Evolutionary conservation across 2,113 vertebrate genomes (phyloP).

Genomic region (Trogon surrucura): DNA sequence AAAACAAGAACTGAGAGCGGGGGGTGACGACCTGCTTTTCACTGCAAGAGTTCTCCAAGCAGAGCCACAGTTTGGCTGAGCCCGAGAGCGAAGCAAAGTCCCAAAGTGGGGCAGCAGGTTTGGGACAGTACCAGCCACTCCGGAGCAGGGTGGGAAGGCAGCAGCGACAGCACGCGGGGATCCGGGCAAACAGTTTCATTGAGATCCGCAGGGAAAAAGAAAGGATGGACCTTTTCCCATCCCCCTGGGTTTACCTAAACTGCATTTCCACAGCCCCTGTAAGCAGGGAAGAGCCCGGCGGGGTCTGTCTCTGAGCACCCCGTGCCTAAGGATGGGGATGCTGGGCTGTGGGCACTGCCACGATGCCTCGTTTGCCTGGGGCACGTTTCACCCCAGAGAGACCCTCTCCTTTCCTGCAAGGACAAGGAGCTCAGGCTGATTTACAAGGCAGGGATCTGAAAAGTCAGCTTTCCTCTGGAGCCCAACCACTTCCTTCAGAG

Average conservation of each 20-base stretch:
- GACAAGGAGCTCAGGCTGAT: neutral
- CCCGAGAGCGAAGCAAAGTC: neutral
- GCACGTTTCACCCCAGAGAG: neutral
- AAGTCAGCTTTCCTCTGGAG: neutral
- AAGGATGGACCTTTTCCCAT: neutral
- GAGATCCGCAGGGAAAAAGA: neutral
- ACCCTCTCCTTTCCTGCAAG: neutral
- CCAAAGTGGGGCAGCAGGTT: neutral
- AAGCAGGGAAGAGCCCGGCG: neutral
- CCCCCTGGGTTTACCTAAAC: neutral
- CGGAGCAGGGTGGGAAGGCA: neutral
- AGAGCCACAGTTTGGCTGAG: neutral
- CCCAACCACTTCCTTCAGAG: neutral
- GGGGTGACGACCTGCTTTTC: neutral
- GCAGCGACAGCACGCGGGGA: neutral
- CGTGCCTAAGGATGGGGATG: neutral
- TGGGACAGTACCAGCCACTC: neutral
- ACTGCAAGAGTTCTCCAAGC: neutral
- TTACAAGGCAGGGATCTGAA: fast-evolving
- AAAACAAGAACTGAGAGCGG: neutral
- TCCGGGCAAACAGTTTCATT: fast-evolving
- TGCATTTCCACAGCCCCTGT: neutral
- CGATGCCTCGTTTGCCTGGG: neutral
- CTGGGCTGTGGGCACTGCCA: fast-evolving
- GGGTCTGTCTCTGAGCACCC: neutral